These are phyloP conservation scores for Dastarcus helophoroides DNA, from an alignment of 2,888 invertebrate species.

Conservation along the genomic window DNA sequence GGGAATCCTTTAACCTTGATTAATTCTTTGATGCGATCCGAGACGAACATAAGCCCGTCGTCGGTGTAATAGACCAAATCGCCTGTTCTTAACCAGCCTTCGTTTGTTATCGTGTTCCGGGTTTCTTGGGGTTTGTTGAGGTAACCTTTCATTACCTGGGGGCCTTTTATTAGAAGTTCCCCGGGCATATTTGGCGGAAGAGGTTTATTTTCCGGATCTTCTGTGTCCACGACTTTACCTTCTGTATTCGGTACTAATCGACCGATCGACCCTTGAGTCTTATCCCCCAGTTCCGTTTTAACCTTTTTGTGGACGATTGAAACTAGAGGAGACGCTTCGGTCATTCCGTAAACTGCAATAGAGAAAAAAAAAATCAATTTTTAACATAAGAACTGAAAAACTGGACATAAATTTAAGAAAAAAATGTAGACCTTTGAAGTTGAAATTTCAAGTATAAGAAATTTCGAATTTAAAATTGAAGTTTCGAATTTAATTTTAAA, in stretches of 20 bases:
- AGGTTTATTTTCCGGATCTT: slow-evolving; percentile 31
- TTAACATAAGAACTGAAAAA: too few species aligned
- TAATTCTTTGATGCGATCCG: slow-evolving; percentile 64
- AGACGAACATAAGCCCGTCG: slow-evolving; percentile 50
- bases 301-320: slow-evolving; percentile 4
- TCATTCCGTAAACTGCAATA: slow-evolving; percentile 53
- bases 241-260: slow-evolving; percentile 47
- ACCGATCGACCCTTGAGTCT: slow-evolving; percentile 37
- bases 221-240: slow-evolving; percentile 45
- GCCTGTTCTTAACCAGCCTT: slow-evolving; percentile 63
- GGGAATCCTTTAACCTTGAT: slow-evolving; percentile 57
- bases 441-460: too few species aligned
- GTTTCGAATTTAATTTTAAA: too few species aligned
- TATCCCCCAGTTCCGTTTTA: slow-evolving; percentile 7
- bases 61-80: slow-evolving; percentile 54
- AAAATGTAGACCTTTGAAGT: too few species aligned
- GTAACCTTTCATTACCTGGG: slow-evolving; percentile 70
- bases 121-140: slow-evolving; percentile 59
- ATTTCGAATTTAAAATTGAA: too few species aligned
- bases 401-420: too few species aligned
- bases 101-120: slow-evolving; percentile 50
- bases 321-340: slow-evolving; percentile 53
- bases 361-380: background rate
- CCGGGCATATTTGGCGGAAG: slow-evolving; percentile 55
- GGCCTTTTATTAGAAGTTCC: slow-evolving; percentile 60